A percentile compares a stretch with the other conserved stretches of the same genome.
phyloP scores from a whole-genome alignment of 2,888 invertebrate genomes.

The Pherbina coryleti region DNA sequence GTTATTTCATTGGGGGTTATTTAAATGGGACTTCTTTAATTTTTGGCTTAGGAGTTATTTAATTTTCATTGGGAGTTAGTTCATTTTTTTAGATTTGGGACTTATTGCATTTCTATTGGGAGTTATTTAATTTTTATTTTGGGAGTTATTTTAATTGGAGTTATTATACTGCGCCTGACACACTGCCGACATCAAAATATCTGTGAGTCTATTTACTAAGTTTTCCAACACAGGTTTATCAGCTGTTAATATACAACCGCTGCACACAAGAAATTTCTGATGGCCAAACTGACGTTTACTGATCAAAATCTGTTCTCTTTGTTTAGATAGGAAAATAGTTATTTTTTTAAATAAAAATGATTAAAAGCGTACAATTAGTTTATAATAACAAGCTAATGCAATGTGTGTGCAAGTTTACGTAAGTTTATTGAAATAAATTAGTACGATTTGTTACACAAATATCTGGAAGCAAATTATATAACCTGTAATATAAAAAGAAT shows the following conservation, averaged over 20 bases:
- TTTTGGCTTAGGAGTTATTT: too few species aligned
- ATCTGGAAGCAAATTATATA: slow-evolving; percentile 8
- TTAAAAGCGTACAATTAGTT: slow-evolving; percentile 40
- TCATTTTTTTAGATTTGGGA: too few species aligned
- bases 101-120: too few species aligned
- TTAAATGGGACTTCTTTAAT: too few species aligned
- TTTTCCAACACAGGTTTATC: background rate
- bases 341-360: slow-evolving; percentile 40
- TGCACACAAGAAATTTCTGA: background rate
- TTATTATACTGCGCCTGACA: too few species aligned
- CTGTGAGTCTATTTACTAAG: too few species aligned
- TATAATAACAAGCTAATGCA: slow-evolving; percentile 27
- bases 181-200: too few species aligned
- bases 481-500: background rate
- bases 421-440: slow-evolving; percentile 30
- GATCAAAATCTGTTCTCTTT: background rate
- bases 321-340: background rate
- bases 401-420: slow-evolving; percentile 41
- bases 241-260: background rate
- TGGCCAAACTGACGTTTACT: background rate
- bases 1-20: too few species aligned
- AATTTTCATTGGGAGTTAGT: too few species aligned
- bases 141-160: too few species aligned
- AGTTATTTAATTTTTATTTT: too few species aligned
- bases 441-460: too few species aligned